Evolutionary conservation across 2,888 invertebrate species (phyloP).

Genomic region (Orthosia incerta): DNA sequence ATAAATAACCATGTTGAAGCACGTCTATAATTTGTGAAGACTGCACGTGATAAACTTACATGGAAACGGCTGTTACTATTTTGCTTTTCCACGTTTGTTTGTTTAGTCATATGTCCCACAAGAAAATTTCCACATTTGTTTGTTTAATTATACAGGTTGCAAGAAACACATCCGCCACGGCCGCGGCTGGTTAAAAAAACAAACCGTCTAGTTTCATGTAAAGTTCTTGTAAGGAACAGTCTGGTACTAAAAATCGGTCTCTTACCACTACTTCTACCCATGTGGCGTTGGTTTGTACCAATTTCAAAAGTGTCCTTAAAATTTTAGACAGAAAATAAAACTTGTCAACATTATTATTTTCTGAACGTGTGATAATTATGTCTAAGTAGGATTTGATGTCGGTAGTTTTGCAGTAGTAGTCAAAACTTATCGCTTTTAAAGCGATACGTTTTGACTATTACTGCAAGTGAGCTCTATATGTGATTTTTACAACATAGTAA

Average conservation of each 20-base stretch:
- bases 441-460: too few species aligned
- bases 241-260: too few species aligned
- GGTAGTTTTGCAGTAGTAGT: background rate
- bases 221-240: background rate
- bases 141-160: too few species aligned
- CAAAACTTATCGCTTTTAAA: background rate
- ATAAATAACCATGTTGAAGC: constrained; percentile 27
- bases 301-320: background rate
- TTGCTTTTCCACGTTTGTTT: constrained; percentile 33
- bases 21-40: constrained; percentile 22
- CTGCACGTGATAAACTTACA: constrained; percentile 38
- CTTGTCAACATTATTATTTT: too few species aligned
- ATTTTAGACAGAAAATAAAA: background rate
- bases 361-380: too few species aligned
- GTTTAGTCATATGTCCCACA: constrained; percentile 1
- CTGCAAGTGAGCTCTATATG: too few species aligned
- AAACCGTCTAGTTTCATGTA: background rate
- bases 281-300: background rate
- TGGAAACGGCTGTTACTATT: constrained; percentile 13
- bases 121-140: background rate
- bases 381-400: background rate
- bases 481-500: constrained; percentile 1
- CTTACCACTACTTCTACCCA: background rate
- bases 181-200: constrained; percentile 13
- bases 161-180: background rate